Base-by-base conservation (phyloP, 2,797 vertebrate species). In the Anguilla pacifica region DNA sequence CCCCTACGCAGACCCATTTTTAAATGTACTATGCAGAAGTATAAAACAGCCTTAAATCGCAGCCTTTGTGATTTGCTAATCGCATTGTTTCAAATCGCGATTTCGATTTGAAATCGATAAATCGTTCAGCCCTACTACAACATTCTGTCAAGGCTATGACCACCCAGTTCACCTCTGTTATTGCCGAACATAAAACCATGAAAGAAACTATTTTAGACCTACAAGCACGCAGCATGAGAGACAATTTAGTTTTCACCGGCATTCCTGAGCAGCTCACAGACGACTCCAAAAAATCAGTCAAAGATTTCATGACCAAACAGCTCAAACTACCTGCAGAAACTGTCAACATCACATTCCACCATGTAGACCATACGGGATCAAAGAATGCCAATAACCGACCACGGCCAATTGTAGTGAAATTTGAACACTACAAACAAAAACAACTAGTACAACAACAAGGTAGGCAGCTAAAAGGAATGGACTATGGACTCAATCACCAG, bases 351-450 rank as follows among this genome's bases (percentile, higher is more conserved):
- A 88, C 88, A 31, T 86, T 88, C 64, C 86, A 89, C 43, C 72
- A 19, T 7, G 70, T 85, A 1, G 86, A 89, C 57, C 39, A 17
- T 31, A 10, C 87, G 0, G 83, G 57, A 70, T n/a, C 4, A 82
- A 82, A 17, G 25, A 51, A 53, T 2, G 10, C 3, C 2, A 85
- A 70, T 4, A 89, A 11, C 0, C 11, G 83, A 1, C 86, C 70
- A 15, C 35, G 83, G 15, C 86, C 88, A 0, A 82, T 87, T 4
- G 13, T 87, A 0, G 86, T 15, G 0, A 88, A 89, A 86, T 85
- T 87, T 3, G 49, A 87, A 59, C 89, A 88, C 35, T 89, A n/a
- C 17, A 89, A 88, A 67, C 85, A 90, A 1, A 89, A 89, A 84
- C 6, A 85, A 74, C 46, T 55, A 19, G 83, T 51, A n/a, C n/a